Percentiles rank a stretch among this genome's conserved stretches.
Evolutionary conservation across 2,888 invertebrate genomes (phyloP).

Genomic region (Muschampia plurimacula): DNA sequence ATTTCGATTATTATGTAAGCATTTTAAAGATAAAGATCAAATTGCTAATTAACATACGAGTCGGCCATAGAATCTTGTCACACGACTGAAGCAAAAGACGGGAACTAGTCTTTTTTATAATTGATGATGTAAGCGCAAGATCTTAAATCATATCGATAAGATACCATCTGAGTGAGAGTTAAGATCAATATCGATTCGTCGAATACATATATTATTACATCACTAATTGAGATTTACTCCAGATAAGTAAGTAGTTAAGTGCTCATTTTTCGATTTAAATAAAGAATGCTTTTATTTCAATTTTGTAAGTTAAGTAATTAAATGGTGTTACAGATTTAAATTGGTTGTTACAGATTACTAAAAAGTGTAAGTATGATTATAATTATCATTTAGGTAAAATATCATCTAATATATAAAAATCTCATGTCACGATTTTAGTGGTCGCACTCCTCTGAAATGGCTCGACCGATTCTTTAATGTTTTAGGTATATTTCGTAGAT

Average conservation of each 20-base stretch:
- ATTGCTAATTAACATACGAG: slow-evolving; percentile 13
- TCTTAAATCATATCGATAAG: slow-evolving; percentile 29
- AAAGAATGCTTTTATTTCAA: not conserved
- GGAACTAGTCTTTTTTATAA: slow-evolving; percentile 10
- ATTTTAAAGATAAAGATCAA: not conserved
- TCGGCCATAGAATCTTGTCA: not conserved
- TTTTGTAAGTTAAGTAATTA: not conserved
- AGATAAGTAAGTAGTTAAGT: slow-evolving; percentile 1
- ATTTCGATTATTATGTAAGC: slow-evolving; percentile 4
- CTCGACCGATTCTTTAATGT: too few relatives aligned
- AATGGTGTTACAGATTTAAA: not conserved
- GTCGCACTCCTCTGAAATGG: too few relatives aligned
- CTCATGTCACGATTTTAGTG: too few relatives aligned
- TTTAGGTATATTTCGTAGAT: too few relatives aligned
- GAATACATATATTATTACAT: slow-evolving; percentile 31
- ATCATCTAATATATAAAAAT: too few relatives aligned
- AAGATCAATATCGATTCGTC: slow-evolving; percentile 26
- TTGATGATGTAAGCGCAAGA: slow-evolving; percentile 13
- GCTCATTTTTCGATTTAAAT: slow-evolving; percentile 9
- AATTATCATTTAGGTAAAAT: too few relatives aligned
- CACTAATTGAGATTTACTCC: slow-evolving; percentile 27
- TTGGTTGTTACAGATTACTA: too few relatives aligned
- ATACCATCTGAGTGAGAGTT: slow-evolving; percentile 18
- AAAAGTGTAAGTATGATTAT: too few relatives aligned
- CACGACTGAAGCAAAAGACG: not conserved